Evolutionary conservation across 1,140 invertebrate genomes (phyloP).

Genomic region (Cyclina sinensis): DNA sequence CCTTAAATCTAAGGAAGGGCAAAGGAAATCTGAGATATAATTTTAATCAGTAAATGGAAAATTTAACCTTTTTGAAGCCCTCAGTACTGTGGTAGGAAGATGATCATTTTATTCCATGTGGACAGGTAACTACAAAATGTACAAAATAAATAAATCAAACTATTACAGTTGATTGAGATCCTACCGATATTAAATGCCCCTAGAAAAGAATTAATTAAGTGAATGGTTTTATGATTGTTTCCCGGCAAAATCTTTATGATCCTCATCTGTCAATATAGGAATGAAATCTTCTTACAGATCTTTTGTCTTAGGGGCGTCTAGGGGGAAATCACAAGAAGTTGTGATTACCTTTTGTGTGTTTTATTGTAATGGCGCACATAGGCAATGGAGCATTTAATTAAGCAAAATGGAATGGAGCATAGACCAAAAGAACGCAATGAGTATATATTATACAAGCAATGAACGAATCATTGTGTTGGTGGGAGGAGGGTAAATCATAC

Average conservation of each 20-base stretch:
- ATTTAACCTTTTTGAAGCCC: no score
- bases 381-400: slow-evolving; percentile 30
- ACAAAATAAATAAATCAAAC: slow-evolving; percentile 37
- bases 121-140: slow-evolving; percentile 30
- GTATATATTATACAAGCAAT: not conserved
- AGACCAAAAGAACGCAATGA: not conserved
- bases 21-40: no score
- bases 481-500: no score
- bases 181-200: slow-evolving; percentile 40
- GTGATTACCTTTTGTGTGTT: slow-evolving; percentile 48
- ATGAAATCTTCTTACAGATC: slow-evolving; percentile 54
- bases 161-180: slow-evolving; percentile 57
- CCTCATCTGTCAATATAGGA: slow-evolving; percentile 59
- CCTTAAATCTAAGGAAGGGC: no score
- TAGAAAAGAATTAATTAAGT: slow-evolving; percentile 68
- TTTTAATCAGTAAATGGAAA: no score
- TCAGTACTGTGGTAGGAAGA: no score
- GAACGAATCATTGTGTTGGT: no score
- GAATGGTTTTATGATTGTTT: slow-evolving; percentile 54
- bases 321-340: slow-evolving; percentile 49
- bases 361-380: not conserved
- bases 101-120: not conserved
- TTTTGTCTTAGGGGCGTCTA: slow-evolving; percentile 34
- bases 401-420: not conserved
- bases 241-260: slow-evolving; percentile 14